Evolutionary conservation across 2,888 invertebrate genomes (phyloP), one percentile per base, ranked within the genome.

Genomic region (Ptilodon capucinus): DNA sequence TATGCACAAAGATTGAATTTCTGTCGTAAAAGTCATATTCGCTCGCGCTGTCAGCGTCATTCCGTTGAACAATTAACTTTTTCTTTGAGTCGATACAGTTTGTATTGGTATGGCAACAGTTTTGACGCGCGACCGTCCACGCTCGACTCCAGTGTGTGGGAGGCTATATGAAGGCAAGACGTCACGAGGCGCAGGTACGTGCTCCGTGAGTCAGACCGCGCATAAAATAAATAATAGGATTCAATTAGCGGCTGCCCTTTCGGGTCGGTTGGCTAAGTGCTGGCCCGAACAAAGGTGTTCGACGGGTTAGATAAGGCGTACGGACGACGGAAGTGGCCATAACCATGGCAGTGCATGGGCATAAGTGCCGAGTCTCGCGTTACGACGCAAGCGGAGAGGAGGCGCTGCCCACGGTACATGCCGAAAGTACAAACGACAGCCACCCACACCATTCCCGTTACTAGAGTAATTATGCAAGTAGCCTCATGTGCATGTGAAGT

Each of bases 271-370:
- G 76, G 72, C 65, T 76, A 72, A 78, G 75, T 74, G 71, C 60
- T 72, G 66, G 67, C 68, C 65, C 70, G 74, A 82, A 84, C 81
- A 84, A 84, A 85, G 83, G 80, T 79, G 63, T 55, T 55, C 51
- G 60, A 66, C 67, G 62, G 64, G 62, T 60, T 65, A 72, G 80
- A 81, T 81, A 83, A 77, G 78, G 76, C 64, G 57, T 64, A 56
- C 60, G 64, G 61, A 57, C 71, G 68, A 64, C 81, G 83, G 82
- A 85, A 79, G 83, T 83, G 57, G 61, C 82, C 81, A 74, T 81
- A 81, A 75, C 50, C 58, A 46, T 45, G 48, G 44, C n/a, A 42
- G 45, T 49, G 23, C 38, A 21, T 44, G 11, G 39, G 32, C 35
- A 41, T 47, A 38, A 52, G 40, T 40, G 40, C 23, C 34, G 40